phyloP scores from a whole-genome alignment of 2,888 invertebrate genomes.

The Cerastis leucographa region DNA sequence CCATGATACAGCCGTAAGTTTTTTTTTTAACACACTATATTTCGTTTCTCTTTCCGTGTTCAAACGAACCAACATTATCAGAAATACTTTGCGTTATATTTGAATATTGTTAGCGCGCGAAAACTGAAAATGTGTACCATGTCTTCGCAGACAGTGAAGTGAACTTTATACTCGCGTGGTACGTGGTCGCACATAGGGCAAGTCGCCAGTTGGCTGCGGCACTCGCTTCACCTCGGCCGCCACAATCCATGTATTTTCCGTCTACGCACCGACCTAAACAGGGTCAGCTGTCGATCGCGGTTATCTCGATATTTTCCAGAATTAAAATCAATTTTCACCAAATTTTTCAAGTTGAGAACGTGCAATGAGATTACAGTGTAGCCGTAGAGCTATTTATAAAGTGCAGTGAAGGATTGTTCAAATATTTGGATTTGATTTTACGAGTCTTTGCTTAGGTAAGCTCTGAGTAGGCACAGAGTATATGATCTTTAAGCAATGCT shows the following conservation, averaged over 20 bases:
- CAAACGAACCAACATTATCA: conserved; percentile 19
- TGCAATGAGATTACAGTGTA: conserved; percentile 41
- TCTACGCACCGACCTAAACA: conserved; percentile 75
- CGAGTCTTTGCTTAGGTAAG: conserved; percentile 58
- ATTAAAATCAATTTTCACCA: conserved; percentile 13
- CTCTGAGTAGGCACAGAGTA: background rate
- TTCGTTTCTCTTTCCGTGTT: conserved; percentile 22
- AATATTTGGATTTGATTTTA: conserved; percentile 45
- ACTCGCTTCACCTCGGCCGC: conserved; percentile 80
- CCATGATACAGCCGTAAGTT: conserved; percentile 76
- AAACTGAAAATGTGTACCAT: conserved; percentile 69
- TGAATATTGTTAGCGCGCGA: conserved; percentile 65
- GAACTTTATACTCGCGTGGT: conserved; percentile 87
- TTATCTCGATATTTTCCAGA: conserved; percentile 53
- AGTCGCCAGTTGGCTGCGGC: conserved; percentile 88
- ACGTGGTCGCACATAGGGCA: conserved; percentile 83
- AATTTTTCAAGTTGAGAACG: conserved; percentile 30
- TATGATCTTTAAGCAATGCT: background rate
- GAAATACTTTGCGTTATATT: conserved; percentile 13
- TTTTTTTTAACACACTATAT: background rate
- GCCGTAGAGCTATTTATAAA: conserved; percentile 47
- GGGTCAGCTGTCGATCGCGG: conserved; percentile 73
- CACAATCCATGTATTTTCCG: conserved; percentile 72
- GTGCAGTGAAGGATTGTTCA: conserved; percentile 61
- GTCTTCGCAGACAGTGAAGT: conserved; percentile 76